These are phyloP conservation scores for Thymelicus sylvestris DNA, from an alignment of 2,888 invertebrate species.

Conservation along the genomic window DNA sequence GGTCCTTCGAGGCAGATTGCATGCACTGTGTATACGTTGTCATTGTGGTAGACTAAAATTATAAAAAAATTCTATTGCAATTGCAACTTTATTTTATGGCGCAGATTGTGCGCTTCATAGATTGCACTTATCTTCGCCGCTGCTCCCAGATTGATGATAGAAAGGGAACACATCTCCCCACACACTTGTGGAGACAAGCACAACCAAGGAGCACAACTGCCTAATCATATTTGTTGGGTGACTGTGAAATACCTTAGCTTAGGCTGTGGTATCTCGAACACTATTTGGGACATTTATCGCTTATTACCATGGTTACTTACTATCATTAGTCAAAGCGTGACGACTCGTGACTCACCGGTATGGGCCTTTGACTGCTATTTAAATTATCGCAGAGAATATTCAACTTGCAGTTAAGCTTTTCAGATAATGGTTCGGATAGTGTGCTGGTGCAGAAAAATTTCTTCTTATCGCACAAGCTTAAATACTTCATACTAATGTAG, in stretches of 20 bases:
- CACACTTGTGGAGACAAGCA: background rate
- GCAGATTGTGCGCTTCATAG: too few species aligned
- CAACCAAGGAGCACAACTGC: too few species aligned
- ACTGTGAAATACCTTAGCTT: background rate
- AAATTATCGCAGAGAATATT: background rate
- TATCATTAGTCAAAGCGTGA: slow-evolving; percentile 21
- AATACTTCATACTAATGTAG: too few species aligned
- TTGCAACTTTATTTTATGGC: too few species aligned
- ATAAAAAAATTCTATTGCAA: too few species aligned
- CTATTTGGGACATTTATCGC: slow-evolving; percentile 26
- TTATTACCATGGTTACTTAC: slow-evolving; percentile 6
- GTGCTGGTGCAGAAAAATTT: too few species aligned
- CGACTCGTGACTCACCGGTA: slow-evolving; percentile 20
- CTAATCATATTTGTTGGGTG: background rate
- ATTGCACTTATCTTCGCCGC: background rate
- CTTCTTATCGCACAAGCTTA: too few species aligned
- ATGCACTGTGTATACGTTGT: too few species aligned
- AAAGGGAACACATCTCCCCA: background rate
- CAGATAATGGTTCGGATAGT: background rate
- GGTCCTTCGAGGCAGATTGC: too few species aligned
- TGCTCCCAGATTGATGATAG: background rate
- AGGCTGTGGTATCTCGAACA: background rate
- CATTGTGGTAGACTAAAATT: too few species aligned
- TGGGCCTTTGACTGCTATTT: slow-evolving; percentile 3
- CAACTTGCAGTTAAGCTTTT: background rate